Evolutionary conservation across 2,113 vertebrate species (phyloP).

Genomic region (Centropristis striata): DNA sequence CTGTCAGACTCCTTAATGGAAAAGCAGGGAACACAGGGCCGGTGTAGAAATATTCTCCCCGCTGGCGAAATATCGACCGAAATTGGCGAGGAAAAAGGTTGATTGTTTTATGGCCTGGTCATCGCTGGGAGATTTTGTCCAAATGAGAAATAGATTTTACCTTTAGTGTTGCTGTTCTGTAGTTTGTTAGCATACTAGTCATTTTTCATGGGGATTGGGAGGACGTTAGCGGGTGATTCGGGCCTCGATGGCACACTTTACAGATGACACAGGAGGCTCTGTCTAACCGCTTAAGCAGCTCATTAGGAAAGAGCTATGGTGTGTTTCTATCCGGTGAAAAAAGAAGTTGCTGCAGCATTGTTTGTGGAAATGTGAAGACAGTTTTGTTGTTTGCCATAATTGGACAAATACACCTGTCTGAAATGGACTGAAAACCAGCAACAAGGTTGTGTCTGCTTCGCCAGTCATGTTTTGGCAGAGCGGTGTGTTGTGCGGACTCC

Average conservation of each 20-base stretch:
- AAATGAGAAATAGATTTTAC: constrained; percentile 62
- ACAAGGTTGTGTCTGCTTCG: background rate
- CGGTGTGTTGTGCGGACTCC: constrained; percentile 7
- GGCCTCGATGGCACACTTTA: constrained; percentile 52
- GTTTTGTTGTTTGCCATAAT: constrained; percentile 22
- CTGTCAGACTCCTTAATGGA: constrained; percentile 53
- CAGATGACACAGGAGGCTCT: constrained; percentile 50
- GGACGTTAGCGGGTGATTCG: constrained; percentile 34
- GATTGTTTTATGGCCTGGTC: constrained; percentile 49
- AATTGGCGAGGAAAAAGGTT: constrained; percentile 26
- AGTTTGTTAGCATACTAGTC: constrained; percentile 54
- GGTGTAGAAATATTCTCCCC: constrained; percentile 41
- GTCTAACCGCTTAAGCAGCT: constrained; percentile 64
- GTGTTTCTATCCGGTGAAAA: constrained; percentile 11
- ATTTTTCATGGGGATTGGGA: constrained; percentile 56
- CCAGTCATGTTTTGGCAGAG: constrained; percentile 4
- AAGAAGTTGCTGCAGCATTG: constrained; percentile 3
- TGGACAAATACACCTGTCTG: constrained; percentile 31
- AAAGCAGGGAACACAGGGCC: constrained; percentile 4
- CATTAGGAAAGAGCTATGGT: constrained; percentile 58
- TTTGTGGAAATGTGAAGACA: background rate
- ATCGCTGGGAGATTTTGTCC: constrained; percentile 51
- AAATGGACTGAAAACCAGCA: constrained; percentile 8
- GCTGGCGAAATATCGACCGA: constrained; percentile 38
- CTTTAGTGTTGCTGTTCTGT: constrained; percentile 46